Evolutionary conservation across 37 sponge, comb jelly and placozoan genomes (phyloP).

Genomic region (Halisarca cf. caerulea): DNA sequence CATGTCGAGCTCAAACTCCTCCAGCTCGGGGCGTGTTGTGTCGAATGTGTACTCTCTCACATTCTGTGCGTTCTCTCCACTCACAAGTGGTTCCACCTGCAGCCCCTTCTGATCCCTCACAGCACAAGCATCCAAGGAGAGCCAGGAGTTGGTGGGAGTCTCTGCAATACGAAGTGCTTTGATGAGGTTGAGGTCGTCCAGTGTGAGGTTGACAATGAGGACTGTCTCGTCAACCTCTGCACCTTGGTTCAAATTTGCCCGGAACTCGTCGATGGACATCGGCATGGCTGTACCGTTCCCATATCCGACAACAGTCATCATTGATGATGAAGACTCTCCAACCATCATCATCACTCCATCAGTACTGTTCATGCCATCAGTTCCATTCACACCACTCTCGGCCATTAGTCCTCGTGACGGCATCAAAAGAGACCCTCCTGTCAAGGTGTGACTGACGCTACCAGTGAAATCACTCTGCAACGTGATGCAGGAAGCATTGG

Average conservation of each 20-base stretch:
- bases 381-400: neutral
- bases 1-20: slow-evolving; percentile 75
- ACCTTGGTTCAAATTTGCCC: slow-evolving; percentile 25
- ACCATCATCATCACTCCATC: slow-evolving; percentile 7
- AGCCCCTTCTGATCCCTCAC: slow-evolving; percentile 55
- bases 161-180: slow-evolving; percentile 60
- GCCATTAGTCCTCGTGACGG: slow-evolving; percentile 7
- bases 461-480: slow-evolving; percentile 52
- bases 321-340: neutral
- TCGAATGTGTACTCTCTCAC: slow-evolving; percentile 60
- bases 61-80: slow-evolving; percentile 36
- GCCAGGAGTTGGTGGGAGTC: slow-evolving; percentile 44
- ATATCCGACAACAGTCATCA: slow-evolving; percentile 8
- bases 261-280: slow-evolving; percentile 41
- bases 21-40: slow-evolving; percentile 57
- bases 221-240: slow-evolving; percentile 65
- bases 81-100: slow-evolving; percentile 8
- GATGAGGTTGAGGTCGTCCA: slow-evolving; percentile 69
- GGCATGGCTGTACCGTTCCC: slow-evolving; percentile 11
- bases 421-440: slow-evolving; percentile 67
- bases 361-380: neutral
- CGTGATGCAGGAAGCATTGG: slow-evolving; percentile 68
- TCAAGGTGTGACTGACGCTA: slow-evolving; percentile 26
- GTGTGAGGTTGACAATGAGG: slow-evolving; percentile 65
- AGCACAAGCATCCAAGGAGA: slow-evolving; percentile 63